These are phyloP conservation scores for Lasius fuliginosus DNA, from an alignment of 2,888 invertebrate genomes.

Conservation along the genomic window DNA sequence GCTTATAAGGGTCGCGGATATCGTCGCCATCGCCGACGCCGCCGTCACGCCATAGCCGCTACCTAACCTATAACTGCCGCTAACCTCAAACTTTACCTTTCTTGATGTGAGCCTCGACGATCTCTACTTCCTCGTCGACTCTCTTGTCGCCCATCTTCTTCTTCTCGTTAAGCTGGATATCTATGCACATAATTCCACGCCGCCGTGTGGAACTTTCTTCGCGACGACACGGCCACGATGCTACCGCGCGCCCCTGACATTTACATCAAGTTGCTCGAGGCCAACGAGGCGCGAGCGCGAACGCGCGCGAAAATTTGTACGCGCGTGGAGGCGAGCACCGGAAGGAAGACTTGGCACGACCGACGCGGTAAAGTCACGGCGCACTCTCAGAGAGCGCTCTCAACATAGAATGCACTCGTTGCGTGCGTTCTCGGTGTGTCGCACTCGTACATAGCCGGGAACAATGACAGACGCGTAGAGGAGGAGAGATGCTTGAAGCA, in stretches of 20 bases:
- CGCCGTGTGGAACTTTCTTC: slow-evolving; percentile 74
- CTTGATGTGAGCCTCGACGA: slow-evolving; percentile 82
- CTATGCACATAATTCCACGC: slow-evolving; percentile 85
- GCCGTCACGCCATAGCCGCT: slow-evolving; percentile 65
- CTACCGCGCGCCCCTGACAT: slow-evolving; percentile 80
- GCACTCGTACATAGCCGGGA: background rate
- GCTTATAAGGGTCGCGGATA: no score
- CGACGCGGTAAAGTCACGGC: background rate
- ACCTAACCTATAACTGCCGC: slow-evolving; percentile 58
- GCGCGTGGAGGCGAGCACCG: slow-evolving; percentile 7
- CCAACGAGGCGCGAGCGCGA: slow-evolving; percentile 57
- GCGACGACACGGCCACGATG: slow-evolving; percentile 76
- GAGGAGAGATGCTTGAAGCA: background rate
- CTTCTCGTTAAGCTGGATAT: slow-evolving; percentile 84
- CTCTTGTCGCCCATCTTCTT: slow-evolving; percentile 84
- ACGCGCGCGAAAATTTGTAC: slow-evolving; percentile 67
- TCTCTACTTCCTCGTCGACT: slow-evolving; percentile 84
- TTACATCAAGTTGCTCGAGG: slow-evolving; percentile 76
- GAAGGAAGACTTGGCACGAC: slow-evolving; percentile 32
- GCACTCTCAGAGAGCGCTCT: background rate
- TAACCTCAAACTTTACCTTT: slow-evolving; percentile 81
- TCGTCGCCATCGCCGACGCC: slow-evolving; percentile 35
- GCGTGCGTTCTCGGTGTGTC: background rate
- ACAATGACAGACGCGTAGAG: no score
- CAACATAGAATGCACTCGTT: background rate